Percentiles rank a stretch among this genome's conserved stretches.
Evolutionary conservation across 2,888 invertebrate species (phyloP).

Genomic region (Drosophila trichaetosa): DNA sequence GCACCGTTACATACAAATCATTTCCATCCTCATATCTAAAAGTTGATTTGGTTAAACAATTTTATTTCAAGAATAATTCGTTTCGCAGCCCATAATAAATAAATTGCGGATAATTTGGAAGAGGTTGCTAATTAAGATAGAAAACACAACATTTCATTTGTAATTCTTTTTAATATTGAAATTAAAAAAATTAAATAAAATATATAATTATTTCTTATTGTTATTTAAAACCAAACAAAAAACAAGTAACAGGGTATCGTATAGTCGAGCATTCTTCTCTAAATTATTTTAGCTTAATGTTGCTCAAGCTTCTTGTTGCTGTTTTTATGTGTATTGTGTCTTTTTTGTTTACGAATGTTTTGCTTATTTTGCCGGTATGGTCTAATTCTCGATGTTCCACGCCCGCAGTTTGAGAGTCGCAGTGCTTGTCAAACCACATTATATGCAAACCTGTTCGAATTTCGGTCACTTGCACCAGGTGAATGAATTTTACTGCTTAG

Average conservation of each 20-base stretch:
- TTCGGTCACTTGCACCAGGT: conserved; percentile 4
- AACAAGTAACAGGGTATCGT: conserved; percentile 15
- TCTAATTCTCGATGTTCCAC: conserved; percentile 15
- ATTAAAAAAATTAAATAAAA: background rate
- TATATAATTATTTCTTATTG: background rate
- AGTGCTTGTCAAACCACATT: conserved; percentile 20
- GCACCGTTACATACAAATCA: background rate
- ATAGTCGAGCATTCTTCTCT: background rate
- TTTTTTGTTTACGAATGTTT: conserved; percentile 39
- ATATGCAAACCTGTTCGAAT: conserved; percentile 32
- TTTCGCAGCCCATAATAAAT: background rate
- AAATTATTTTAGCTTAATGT: background rate
- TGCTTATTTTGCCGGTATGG: conserved; percentile 50
- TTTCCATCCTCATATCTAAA: background rate
- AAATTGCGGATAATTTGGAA: background rate
- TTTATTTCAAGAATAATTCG: background rate
- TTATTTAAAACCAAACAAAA: background rate
- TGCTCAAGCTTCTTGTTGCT: conserved; percentile 44
- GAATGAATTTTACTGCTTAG: background rate
- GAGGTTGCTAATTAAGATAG: background rate
- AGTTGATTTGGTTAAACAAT: background rate
- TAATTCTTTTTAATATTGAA: background rate
- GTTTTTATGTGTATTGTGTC: conserved; percentile 20
- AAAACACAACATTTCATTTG: background rate
- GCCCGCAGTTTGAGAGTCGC: conserved; percentile 22